Conservation (phyloP, 2,888 invertebrate genomes). For the Plutella xylostella region DNA sequence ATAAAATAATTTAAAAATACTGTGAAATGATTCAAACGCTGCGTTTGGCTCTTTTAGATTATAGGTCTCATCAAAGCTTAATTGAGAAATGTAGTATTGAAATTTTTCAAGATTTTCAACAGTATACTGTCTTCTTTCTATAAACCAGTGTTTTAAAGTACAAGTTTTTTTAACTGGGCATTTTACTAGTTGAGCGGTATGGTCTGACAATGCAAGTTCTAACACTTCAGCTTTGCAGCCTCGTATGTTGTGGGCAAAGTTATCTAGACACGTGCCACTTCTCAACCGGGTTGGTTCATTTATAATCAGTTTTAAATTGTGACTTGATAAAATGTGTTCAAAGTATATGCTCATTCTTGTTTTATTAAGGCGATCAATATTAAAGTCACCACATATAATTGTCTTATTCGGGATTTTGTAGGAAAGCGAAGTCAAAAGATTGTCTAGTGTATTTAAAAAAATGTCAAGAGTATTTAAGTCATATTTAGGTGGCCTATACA, state of each 20-base stretch:
- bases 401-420: not conserved
- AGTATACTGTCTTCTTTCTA: slow-evolving; percentile 1
- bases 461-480: not conserved
- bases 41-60: not conserved
- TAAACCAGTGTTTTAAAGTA: not conserved
- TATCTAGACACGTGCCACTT: slow-evolving; percentile 10
- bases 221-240: slow-evolving; percentile 3
- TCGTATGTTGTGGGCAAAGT: slow-evolving; percentile 5
- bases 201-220: slow-evolving; percentile 11
- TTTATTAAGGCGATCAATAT: slow-evolving; percentile 8
- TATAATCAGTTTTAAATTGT: slow-evolving; percentile 8
- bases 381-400: slow-evolving; percentile 8
- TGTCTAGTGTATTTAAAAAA: not conserved
- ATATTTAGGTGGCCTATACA: slow-evolving; percentile 8
- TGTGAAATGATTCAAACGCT: slow-evolving; percentile 3
- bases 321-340: slow-evolving; percentile 1
- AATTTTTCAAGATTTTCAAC: slow-evolving; percentile 9
- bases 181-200: slow-evolving; percentile 11
- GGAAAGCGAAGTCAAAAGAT: not conserved
- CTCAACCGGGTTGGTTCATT: slow-evolving; percentile 1
- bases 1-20: slow-evolving; percentile 2
- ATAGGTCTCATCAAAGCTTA: slow-evolving; percentile 5
- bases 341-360: not conserved
- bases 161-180: slow-evolving; percentile 6
- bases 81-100: not conserved